Conservation (phyloP, 1,140 invertebrate species). For the Elysia chlorotica region DNA sequence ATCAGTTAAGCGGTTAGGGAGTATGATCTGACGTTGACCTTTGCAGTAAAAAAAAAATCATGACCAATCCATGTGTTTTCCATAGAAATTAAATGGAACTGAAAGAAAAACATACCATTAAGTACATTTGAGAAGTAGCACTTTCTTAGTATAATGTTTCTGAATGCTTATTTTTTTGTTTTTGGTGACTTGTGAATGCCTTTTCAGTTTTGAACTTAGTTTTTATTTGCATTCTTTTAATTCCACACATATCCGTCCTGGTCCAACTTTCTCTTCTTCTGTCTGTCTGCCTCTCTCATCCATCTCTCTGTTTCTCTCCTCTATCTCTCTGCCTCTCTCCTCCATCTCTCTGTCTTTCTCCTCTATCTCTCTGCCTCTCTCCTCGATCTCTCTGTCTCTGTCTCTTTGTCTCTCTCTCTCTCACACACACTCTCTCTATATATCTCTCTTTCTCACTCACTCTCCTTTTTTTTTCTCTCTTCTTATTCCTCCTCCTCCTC, state of each 20-base stretch:
- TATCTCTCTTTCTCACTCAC: constrained; percentile 2
- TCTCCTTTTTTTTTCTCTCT: background rate
- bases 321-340: background rate
- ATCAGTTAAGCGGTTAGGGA: no score
- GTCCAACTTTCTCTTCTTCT: constrained; percentile 1
- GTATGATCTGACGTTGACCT: no score
- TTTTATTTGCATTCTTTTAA: no score
- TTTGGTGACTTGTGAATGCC: background rate
- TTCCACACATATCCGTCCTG: no score
- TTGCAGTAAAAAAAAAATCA: no score
- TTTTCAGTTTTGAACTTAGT: background rate
- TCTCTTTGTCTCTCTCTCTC: constrained; percentile 4
- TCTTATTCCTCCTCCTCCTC: background rate
- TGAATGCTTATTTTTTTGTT: background rate
- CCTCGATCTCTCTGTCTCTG: constrained; percentile 11
- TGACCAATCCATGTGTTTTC: no score
- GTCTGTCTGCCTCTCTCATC: background rate
- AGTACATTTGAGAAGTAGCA: background rate
- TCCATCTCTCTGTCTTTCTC: background rate
- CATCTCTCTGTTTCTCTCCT: background rate
- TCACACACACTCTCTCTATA: background rate
- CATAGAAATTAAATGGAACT: no score
- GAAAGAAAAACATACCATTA: no score
- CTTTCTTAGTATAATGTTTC: background rate
- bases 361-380: background rate